Percentiles rank a stretch among this genome's conserved stretches.
phyloP scores from a whole-genome alignment of 2,113 vertebrate genomes.

The Podarcis muralis region DNA sequence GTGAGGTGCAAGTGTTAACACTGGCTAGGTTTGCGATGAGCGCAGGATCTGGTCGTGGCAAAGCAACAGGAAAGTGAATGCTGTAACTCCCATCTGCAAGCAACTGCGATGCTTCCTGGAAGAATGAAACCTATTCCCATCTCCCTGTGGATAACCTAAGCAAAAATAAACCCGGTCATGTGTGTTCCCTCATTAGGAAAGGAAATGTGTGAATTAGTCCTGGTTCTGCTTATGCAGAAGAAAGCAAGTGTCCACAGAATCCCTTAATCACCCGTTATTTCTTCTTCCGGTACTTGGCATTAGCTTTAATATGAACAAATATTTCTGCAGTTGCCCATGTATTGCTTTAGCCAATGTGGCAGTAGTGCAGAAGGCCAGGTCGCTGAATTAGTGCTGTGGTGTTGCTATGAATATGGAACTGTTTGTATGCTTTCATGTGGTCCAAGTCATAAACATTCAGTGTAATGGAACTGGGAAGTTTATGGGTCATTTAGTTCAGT shows the following conservation, averaged over 20 bases:
- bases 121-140: not conserved
- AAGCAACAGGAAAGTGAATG: not conserved
- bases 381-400: not conserved
- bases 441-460: not conserved
- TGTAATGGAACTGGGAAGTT: not conserved
- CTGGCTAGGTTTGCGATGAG: not conserved
- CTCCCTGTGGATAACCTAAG: not conserved
- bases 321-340: constrained; percentile 62
- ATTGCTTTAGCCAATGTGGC: constrained; percentile 22
- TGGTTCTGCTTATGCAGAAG: constrained; percentile 29
- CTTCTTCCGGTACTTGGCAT: constrained; percentile 45
- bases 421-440: constrained; percentile 4
- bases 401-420: not conserved
- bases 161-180: not conserved
- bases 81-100: not conserved
- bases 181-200: not conserved
- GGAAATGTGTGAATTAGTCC: not conserved
- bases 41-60: not conserved
- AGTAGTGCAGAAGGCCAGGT: constrained; percentile 46
- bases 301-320: constrained; percentile 56
- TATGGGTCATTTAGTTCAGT: not conserved
- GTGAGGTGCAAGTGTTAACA: not conserved
- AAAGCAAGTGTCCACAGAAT: constrained; percentile 49
- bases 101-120: not conserved
- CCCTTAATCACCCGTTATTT: constrained; percentile 45